Evolutionary conservation across 2,797 vertebrate species (phyloP).

Genomic region (Lepilemur septentrionalis): DNA sequence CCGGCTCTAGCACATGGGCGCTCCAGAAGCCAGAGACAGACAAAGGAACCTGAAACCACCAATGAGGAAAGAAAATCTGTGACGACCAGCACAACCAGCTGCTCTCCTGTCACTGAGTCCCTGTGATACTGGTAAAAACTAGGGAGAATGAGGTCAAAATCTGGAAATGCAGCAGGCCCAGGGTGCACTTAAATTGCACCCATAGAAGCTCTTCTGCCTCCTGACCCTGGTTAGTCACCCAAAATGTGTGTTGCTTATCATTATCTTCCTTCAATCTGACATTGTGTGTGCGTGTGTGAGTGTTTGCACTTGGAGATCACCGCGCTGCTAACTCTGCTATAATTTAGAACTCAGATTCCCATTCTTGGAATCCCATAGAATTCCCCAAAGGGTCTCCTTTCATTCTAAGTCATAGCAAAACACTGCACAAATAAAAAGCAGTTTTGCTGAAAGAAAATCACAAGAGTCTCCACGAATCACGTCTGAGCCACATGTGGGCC

Average conservation of each 20-base stretch:
- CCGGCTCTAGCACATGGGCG: accelerated
- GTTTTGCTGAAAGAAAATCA: slow-evolving; percentile 68
- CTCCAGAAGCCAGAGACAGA: neutral
- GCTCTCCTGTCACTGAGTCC: neutral
- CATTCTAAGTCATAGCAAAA: slow-evolving; percentile 77
- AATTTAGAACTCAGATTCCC: neutral
- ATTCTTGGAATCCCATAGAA: slow-evolving; percentile 66
- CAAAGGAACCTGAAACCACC: accelerated
- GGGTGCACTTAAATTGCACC: neutral
- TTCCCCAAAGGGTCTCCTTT: neutral
- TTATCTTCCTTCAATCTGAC: neutral
- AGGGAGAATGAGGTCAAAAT: accelerated
- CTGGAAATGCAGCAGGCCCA: accelerated
- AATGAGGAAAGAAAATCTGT: too few species aligned
- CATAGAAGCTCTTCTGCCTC: accelerated
- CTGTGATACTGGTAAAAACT: accelerated
- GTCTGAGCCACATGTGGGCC: slow-evolving; percentile 75
- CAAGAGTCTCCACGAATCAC: slow-evolving; percentile 75
- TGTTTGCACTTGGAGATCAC: slow-evolving; percentile 54
- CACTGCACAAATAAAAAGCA: slow-evolving; percentile 77
- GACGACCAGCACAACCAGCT: neutral
- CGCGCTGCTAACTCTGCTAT: slow-evolving; percentile 58
- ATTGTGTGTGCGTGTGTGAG: accelerated
- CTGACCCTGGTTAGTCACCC: accelerated
- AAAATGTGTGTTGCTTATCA: accelerated